Evolutionary conservation across 2,888 invertebrate species (phyloP), one percentile per base, ranked within the genome.

Genomic region (Ochropleura plecta): DNA sequence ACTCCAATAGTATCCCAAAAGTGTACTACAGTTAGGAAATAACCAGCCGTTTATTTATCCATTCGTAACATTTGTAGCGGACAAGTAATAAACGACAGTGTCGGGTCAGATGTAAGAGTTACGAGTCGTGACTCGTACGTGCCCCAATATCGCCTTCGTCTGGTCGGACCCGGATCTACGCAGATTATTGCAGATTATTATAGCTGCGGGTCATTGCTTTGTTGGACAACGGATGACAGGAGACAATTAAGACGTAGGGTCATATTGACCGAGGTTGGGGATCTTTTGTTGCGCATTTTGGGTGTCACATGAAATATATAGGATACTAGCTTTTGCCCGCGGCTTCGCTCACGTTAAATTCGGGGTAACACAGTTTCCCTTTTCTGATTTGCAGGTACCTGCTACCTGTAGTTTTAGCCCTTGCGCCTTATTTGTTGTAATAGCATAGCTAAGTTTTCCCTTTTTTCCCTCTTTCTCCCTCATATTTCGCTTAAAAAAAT

Each of bases 111-210:
- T 76, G 72, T 66, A 62, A 59, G 68, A 70, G 69, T 78, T 70
- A 73, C 53, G 72, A 66, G 64, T 82, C 79, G 81, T 73, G 74
- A 63, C 73, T 73, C 67, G 85, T 78, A 82, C 86, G 73, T 84
- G 78, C 63, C 75, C 72, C 71, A 82, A 84, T 84, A 88, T 74
- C 68, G 55, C 71, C 49, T 78, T 67, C 74, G 77, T 81, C 77
- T 76, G 76, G 74, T 73, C 75, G 66, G 51, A 83, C 73, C 81
- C 86, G 82, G 86, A 88, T 88, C 72, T 76, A 42, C 49, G 46
- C 49, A 83, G 83, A 83, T 81, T 79, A 83, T 86, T 79, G 74
- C 73, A 57, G 82, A 79, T 80, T 62, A 79, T 67, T 78, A 68
- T 70, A 46, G 42, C 70, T 49, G 14, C 44, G 68, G 59, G 66